These are phyloP conservation scores for Epistrophe eligans DNA, from an alignment of 2,888 invertebrate genomes.

Conservation along the genomic window DNA sequence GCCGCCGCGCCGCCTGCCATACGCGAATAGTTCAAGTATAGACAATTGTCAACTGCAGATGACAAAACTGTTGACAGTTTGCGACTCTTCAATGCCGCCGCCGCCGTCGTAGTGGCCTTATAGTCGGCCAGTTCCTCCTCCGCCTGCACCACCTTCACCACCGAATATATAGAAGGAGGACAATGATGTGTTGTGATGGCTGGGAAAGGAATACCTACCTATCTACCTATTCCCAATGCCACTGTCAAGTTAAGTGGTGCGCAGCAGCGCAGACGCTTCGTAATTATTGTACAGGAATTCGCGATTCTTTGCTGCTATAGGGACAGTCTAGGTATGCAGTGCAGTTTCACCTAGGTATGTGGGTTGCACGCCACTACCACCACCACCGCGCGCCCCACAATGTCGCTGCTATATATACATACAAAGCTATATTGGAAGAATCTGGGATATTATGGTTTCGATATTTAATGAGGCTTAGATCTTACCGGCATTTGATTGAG, in stretches of 20 bases:
- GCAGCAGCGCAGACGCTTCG: conserved; percentile 32
- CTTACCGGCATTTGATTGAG: conserved; percentile 23
- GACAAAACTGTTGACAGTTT: conserved; percentile 76
- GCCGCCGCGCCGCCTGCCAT: conserved; percentile 46
- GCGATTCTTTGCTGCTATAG: conserved; percentile 47
- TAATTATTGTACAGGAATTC: conserved; percentile 70
- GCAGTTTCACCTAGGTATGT: conserved; percentile 45
- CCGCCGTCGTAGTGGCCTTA: conserved; percentile 48
- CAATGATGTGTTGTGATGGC: conserved; percentile 53
- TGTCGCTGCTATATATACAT: background rate
- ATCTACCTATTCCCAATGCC: conserved; percentile 54
- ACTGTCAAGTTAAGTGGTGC: conserved; percentile 56
- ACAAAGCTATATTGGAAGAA: conserved; percentile 8
- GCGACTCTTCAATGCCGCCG: conserved; percentile 61
- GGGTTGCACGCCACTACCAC: conserved; percentile 41
- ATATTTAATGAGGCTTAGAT: conserved; percentile 43
- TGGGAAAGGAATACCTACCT: conserved; percentile 29
- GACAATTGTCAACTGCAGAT: conserved; percentile 73
- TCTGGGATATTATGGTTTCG: conserved; percentile 47
- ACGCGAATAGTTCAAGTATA: conserved; percentile 71
- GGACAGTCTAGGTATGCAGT: conserved; percentile 29
- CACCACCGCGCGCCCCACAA: too few species aligned
- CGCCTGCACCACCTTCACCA: background rate
- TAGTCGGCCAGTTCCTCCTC: background rate
- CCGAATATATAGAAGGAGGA: conserved; percentile 54